These are phyloP conservation scores for Agonopterix alstromeriana DNA, from an alignment of 2,888 invertebrate genomes.

Conservation along the genomic window DNA sequence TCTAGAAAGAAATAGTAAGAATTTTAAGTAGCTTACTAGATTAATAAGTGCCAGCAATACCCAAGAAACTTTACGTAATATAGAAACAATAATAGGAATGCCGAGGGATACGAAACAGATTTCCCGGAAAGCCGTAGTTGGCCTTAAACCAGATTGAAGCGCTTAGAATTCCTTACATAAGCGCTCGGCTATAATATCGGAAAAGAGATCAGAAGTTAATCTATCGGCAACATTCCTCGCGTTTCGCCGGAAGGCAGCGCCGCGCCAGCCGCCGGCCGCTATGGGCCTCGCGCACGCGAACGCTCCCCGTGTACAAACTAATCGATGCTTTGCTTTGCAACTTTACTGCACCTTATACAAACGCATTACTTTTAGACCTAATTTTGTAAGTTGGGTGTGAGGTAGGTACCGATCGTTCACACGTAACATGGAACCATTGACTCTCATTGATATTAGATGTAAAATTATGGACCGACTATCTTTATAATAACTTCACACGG, in stretches of 20 bases:
- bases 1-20: too few relatives aligned
- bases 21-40: too few relatives aligned
- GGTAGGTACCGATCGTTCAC: too few relatives aligned
- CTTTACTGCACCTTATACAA: conserved; percentile 33
- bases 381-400: too few relatives aligned
- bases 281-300: conserved; percentile 21
- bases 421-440: too few relatives aligned
- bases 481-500: too few relatives aligned
- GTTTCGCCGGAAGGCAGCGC: conserved; percentile 70
- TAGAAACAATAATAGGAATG: not conserved
- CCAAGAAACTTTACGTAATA: not conserved
- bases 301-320: conserved; percentile 32
- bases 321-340: conserved; percentile 62
- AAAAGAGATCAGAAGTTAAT: conserved; percentile 77
- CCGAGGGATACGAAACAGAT: conserved; percentile 32
- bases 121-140: conserved; percentile 49
- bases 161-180: conserved; percentile 73
- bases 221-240: conserved; percentile 75
- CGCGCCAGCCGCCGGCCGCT: conserved; percentile 28
- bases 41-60: too few relatives aligned
- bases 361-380: not conserved
- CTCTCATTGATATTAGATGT: too few relatives aligned
- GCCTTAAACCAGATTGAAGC: conserved; percentile 67
- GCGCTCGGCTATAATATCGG: conserved; percentile 71
- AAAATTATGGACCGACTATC: too few relatives aligned